Evolutionary conservation across 2,888 invertebrate species (phyloP).

Genomic region (Drosophila anomalata): DNA sequence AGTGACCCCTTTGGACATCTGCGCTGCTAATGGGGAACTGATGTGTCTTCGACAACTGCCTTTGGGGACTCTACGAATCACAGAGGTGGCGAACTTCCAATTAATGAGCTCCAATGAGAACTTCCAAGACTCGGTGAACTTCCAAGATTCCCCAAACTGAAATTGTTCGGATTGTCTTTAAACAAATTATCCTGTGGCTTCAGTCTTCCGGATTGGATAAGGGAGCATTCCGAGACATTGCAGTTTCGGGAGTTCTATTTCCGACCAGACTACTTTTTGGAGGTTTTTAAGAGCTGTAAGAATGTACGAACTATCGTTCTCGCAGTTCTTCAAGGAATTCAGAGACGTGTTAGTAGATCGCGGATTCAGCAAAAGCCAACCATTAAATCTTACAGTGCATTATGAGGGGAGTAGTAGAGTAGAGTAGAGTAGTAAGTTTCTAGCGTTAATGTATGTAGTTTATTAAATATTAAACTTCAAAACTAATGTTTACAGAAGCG

Average conservation of each 20-base stretch:
- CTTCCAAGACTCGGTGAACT: neutral
- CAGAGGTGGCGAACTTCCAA: neutral
- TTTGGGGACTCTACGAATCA: neutral
- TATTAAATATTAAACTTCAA: neutral
- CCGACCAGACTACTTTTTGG: neutral
- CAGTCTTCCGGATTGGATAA: neutral
- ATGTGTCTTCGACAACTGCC: neutral
- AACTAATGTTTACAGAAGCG: neutral
- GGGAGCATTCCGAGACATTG: neutral
- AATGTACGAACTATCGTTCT: neutral
- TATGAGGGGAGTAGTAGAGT: neutral
- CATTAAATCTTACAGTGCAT: neutral
- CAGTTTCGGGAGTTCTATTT: neutral
- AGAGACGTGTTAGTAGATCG: neutral
- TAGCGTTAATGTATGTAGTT: too few relatives aligned
- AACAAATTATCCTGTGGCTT: neutral
- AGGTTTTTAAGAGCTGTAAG: neutral
- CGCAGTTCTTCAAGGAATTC: neutral
- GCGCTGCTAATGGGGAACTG: neutral
- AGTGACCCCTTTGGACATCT: neutral
- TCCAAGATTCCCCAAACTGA: neutral
- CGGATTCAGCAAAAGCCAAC: neutral
- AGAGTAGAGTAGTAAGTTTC: neutral
- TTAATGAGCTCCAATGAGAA: neutral
- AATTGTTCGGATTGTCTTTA: neutral